phyloP scores from a whole-genome alignment of 1,140 invertebrate genomes.

The Temnothorax curvispinosus region DNA sequence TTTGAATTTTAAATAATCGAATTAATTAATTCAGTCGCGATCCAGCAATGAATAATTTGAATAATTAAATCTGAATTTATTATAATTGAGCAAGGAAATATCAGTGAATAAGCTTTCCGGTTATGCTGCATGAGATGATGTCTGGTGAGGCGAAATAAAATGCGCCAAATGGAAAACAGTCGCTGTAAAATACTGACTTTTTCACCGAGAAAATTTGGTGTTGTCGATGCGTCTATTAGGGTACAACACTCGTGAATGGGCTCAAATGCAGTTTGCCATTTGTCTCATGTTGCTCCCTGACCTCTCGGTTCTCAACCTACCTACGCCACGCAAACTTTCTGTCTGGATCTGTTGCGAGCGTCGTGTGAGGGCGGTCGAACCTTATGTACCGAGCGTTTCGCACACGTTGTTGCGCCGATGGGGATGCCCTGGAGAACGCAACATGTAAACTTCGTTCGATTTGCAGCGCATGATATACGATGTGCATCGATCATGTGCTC shows the following conservation, averaged over 20 bases:
- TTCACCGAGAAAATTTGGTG: background rate
- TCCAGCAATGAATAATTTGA: background rate
- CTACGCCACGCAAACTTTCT: background rate
- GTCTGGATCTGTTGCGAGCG: background rate
- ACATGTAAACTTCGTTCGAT: constrained; percentile 48
- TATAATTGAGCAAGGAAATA: background rate
- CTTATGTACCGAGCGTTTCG: background rate
- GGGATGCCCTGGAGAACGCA: constrained; percentile 4
- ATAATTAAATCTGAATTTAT: background rate
- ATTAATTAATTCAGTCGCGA: background rate
- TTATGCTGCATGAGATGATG: background rate
- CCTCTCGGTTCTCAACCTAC: background rate
- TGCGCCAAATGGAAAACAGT: background rate
- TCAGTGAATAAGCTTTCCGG: background rate
- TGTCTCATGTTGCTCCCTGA: background rate
- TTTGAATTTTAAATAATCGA: background rate
- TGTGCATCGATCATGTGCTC: constrained; percentile 41
- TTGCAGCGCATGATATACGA: constrained; percentile 48
- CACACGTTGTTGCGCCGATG: constrained; percentile 4
- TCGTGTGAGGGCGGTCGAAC: background rate
- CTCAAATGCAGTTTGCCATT: constrained; percentile 7
- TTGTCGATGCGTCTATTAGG: background rate
- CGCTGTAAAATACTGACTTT: background rate
- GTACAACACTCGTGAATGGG: background rate
- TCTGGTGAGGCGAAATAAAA: background rate